Base-by-base conservation (phyloP, 2,113 vertebrate genomes). In the Callionymus lyra region DNA sequence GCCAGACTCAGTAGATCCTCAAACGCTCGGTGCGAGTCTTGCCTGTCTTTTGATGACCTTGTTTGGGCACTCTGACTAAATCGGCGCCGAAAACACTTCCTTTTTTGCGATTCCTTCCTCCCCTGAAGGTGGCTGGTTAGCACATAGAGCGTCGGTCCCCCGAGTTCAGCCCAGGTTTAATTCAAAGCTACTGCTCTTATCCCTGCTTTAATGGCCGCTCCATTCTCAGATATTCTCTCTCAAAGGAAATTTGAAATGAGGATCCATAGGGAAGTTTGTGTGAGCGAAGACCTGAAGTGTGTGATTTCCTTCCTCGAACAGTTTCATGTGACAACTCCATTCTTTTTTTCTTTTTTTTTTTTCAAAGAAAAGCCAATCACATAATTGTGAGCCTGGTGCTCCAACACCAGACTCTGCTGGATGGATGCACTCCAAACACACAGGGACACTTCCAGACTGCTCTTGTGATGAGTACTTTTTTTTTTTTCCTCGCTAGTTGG, bases 231-330 rank as follows among this genome's bases (percentile, higher is more conserved):
- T 89, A 90, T 87, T 88, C 86, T 82, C 76, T 71, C 80, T 91
- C 87, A 90, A 85, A 84, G 83, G 71, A 86, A 84, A 73, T 84
- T 84, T 87, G 84, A 88, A 88, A 86, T 84, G 80, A 86, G 68
- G 54, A 41, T 73, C 71, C 53, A 13, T 67, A 50, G 70, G 65
- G 65, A 12, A 13, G 33, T 34, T 8, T 32, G 34, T 31, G 37
- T 40, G 65, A 56, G 59, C 58, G 55, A 12, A 21, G 6, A 31
- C 44, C 21, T 33, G n/a, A 9, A 9, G 9, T 35, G 18, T 59
- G 46, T 40, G 11, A 59, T 41, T 42, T 51, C 10, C 2, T 4
- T 36, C 15, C 38, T 37, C 40, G 31, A 15, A 34, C 27, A 43
- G 31, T 21, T n/a, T 39, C 41, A 49, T 42, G 44, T 44, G 53